Base-by-base conservation (phyloP, 2,888 invertebrate genomes). In the Drosophila multiciliata region DNA sequence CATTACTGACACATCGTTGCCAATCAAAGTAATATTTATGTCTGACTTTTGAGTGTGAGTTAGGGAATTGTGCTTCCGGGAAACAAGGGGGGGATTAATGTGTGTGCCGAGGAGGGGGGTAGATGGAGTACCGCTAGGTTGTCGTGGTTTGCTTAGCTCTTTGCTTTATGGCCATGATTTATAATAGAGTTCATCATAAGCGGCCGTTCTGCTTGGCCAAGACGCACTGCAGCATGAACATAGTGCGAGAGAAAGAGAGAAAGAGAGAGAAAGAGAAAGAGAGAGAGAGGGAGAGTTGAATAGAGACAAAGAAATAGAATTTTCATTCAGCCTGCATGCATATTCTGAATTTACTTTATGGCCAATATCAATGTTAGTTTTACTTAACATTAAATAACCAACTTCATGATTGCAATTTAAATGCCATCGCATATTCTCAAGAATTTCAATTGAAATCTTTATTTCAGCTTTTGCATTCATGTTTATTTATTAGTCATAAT, bases 1-100 rank as follows among this genome's bases (percentile, higher is more conserved):
- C 82, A 77, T 92, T 91, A 91, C 91, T 92, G 91, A 91, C 91
- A 91, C 90, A 89, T 89, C 87, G 83, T 91, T 91, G 90, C 92
- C 84, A 91, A 91, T 91, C 90, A 76, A 45, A 45, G 45, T 45
- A 23, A 4, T 45, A 45, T 45, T 45, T 45, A 45, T 23, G 8
- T 15, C 2, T 8, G 15, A 23, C 45, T 23, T 17, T 4, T 11
- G 35, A 35, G 35, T 35, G 4, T 11, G 35, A 35, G 35, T 35
- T 4, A 8, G 57, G 50, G 64, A 66, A 72, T 77, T 23, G 77
- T 75, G 75, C 68, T 85, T 76, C 67, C 83, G 71, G 58, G 11
- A 17, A 33, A 29, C 57, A 17, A 36, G 53, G 17, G 15, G 29
- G 49, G 12, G 17, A 45, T 45, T 2, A 23, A n/a, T n/a, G 23